A percentile compares a stretch with the other conserved stretches of the same genome.
Evolutionary conservation across 53 echinoderm and acorn worm species (phyloP).

Genomic region (Apostichopus leukothele): DNA sequence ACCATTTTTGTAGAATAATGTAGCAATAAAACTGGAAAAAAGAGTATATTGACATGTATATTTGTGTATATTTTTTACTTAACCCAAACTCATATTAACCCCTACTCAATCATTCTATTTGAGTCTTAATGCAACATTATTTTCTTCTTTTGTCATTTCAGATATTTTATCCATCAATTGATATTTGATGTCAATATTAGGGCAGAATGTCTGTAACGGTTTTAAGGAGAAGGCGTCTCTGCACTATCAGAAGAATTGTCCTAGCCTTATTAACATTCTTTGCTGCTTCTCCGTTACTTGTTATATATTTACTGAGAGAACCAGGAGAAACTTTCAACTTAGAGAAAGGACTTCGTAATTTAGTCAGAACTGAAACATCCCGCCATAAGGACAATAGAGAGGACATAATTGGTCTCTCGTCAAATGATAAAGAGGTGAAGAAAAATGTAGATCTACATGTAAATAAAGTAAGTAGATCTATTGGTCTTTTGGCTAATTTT

Average conservation of each 20-base stretch:
- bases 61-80: no score
- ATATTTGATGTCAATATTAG: not conserved
- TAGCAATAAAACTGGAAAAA: no score
- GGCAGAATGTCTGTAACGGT: not conserved
- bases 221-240: conserved; percentile 15
- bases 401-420: not conserved
- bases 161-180: no score
- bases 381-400: not conserved
- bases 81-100: no score
- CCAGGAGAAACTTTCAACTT: conserved; percentile 13
- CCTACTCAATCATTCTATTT: no score
- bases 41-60: no score
- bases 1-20: no score
- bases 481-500: no score
- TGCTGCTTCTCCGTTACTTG: conserved; percentile 45
- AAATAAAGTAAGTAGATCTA: not conserved
- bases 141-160: no score
- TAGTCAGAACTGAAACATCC: not conserved
- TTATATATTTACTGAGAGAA: conserved; percentile 42
- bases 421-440: not conserved
- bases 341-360: conserved; percentile 16
- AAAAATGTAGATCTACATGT: not conserved
- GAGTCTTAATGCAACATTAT: no score
- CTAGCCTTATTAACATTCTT: conserved; percentile 39
- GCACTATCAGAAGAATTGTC: conserved; percentile 29